These are phyloP conservation scores for Paralichthys olivaceus DNA, from an alignment of 2,113 vertebrate species.

Conservation along the genomic window DNA sequence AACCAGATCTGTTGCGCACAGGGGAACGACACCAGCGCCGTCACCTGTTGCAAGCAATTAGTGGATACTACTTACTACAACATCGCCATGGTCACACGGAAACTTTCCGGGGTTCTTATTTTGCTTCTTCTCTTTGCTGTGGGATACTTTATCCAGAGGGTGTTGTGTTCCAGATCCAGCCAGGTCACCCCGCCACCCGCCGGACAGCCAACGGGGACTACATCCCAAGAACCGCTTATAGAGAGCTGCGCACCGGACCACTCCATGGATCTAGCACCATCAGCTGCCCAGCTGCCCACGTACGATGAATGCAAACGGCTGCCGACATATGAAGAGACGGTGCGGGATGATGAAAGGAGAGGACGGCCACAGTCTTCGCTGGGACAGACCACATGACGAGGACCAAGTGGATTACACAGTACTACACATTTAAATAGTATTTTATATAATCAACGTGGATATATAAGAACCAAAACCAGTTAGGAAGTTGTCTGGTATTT, in stretches of 20 bases:
- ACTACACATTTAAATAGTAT: neutral
- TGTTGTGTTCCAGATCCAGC: slow-evolving; percentile 84
- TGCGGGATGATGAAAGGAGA: slow-evolving; percentile 57
- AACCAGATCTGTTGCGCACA: slow-evolving; percentile 83
- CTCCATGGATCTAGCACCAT: slow-evolving; percentile 25
- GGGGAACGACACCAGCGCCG: slow-evolving; percentile 72
- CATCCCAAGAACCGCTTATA: slow-evolving; percentile 83
- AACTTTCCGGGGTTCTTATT: slow-evolving; percentile 88
- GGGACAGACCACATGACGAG: slow-evolving; percentile 27
- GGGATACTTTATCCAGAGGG: slow-evolving; percentile 87
- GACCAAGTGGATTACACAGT: neutral
- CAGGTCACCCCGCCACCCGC: slow-evolving; percentile 66
- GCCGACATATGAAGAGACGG: slow-evolving; percentile 90
- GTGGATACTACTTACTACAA: slow-evolving; percentile 84
- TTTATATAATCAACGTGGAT: slow-evolving; percentile 1
- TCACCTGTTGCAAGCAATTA: slow-evolving; percentile 81
- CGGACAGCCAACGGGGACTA: slow-evolving; percentile 65
- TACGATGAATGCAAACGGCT: slow-evolving; percentile 90
- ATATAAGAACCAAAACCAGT: neutral
- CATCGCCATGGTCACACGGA: slow-evolving; percentile 87
- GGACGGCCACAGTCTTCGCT: neutral
- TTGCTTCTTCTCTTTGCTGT: slow-evolving; percentile 87
- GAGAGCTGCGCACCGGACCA: slow-evolving; percentile 70
- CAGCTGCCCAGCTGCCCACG: slow-evolving; percentile 80
- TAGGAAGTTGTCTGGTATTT: neutral